phyloP scores from a whole-genome alignment of 2,888 invertebrate genomes.

The Neoitamus cyanurus region DNA sequence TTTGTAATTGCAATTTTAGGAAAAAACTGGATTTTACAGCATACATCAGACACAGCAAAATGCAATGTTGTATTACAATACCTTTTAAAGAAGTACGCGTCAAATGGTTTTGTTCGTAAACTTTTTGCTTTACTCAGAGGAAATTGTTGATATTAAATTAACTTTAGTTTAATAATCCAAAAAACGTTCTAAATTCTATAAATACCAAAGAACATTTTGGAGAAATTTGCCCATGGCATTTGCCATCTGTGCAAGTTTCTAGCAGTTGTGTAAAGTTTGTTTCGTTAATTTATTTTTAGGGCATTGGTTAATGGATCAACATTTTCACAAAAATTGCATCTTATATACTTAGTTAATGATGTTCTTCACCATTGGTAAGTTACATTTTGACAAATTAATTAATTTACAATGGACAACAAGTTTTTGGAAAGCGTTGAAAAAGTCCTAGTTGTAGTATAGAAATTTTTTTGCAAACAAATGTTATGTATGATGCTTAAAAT shows the following conservation, averaged over 20 bases:
- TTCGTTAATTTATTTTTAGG: slow-evolving; percentile 68
- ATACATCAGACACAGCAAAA: slow-evolving; percentile 83
- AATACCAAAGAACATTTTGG: slow-evolving; percentile 17
- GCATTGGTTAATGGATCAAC: slow-evolving; percentile 74
- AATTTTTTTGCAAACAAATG: background rate
- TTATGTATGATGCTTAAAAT: background rate
- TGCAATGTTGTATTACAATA: slow-evolving; percentile 91
- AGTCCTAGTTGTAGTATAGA: background rate
- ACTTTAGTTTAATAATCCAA: background rate
- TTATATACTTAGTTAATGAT: slow-evolving; percentile 99
- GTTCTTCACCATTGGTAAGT: slow-evolving; percentile 97
- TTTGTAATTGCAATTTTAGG: slow-evolving; percentile 71
- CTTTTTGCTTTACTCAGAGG: slow-evolving; percentile 53
- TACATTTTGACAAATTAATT: slow-evolving; percentile 15
- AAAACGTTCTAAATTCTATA: slow-evolving; percentile 27
- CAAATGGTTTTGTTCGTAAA: slow-evolving; percentile 55
- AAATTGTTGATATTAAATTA: slow-evolving; percentile 45
- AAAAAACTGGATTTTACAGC: slow-evolving; percentile 97
- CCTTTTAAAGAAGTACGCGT: slow-evolving; percentile 83
- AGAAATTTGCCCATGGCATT: slow-evolving; percentile 19
- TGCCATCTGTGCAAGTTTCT: slow-evolving; percentile 38
- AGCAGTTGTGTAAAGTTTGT: slow-evolving; percentile 57
- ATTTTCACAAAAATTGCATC: slow-evolving; percentile 94
- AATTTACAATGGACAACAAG: background rate
- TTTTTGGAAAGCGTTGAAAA: background rate